Evolutionary conservation across 2,888 invertebrate species (phyloP), one percentile per base, ranked within the genome.

Genomic region (Stenichneumon culpator): DNA sequence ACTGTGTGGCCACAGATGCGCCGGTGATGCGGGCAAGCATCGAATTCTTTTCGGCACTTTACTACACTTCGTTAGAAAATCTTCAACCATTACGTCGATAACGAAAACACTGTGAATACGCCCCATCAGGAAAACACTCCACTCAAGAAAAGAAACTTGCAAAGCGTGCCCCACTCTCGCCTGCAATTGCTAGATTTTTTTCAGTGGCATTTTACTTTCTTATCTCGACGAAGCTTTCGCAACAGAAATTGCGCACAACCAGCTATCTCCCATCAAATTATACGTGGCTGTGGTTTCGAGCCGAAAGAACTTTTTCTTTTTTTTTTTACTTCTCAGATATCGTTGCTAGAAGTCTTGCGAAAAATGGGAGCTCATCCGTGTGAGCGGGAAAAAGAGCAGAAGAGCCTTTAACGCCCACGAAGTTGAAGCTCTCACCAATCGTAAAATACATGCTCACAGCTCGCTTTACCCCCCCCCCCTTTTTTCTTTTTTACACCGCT

Each of bases 201-300:
- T 68, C 60, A 77, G 39, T 39, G 19, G 19, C 19, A 54, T 54
- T 79, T 83, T 44, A 74, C 63, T 25, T 69, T 73, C 63, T 83
- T 83, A 83, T 83, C 79, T 74, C 63, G 74, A 50, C 36, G 63
- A 47, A 68, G 73, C 50, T 78, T 52, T 82, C 28, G 54, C 22
- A 67, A 52, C 72, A 57, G 47, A 73, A 79, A 83, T 19, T 69
- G 65, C 50, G 19, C 11, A 25, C 50, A 60, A 82, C 78, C 78
- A 73, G 16, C 11, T 25, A 6, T 57, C 25, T 52, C 57, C 36
- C 63, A 19, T 32, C 28, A 32, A 60, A 73, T 60, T 63, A 63
- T 60, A 25, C 50, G 19, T 47, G n/a, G 47, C 47, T 14, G 47
- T 25, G 25, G 57, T 25, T 57, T 22, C 57, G 19, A 19, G 28